These are phyloP conservation scores for Reticulitermes lucifugus DNA, from an alignment of 2,888 invertebrate species.

Conservation along the genomic window DNA sequence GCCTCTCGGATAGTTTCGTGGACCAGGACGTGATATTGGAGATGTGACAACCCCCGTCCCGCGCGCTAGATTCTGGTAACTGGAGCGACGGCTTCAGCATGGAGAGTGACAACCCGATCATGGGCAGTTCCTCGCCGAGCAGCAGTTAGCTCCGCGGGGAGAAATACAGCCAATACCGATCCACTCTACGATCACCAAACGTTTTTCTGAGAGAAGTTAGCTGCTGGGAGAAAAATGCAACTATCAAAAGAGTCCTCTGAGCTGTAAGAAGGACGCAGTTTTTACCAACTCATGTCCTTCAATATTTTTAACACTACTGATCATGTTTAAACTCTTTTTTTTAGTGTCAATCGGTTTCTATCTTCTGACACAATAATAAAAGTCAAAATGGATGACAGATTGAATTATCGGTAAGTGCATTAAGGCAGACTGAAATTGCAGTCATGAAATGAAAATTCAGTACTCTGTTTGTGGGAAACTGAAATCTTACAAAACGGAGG, in stretches of 20 bases:
- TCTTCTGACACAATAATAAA: neutral
- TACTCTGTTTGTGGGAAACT: neutral
- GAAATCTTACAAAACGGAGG: neutral
- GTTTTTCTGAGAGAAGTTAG: no score
- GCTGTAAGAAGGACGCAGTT: neutral
- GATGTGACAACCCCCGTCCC: constrained; percentile 51
- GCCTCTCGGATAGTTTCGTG: constrained; percentile 50
- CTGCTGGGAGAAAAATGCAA: no score
- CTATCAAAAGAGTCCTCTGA: no score
- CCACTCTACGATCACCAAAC: no score
- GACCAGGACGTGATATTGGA: constrained; percentile 54
- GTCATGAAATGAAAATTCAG: neutral
- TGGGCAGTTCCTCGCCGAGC: neutral
- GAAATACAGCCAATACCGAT: neutral
- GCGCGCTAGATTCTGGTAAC: constrained; percentile 48
- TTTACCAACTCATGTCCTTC: no score
- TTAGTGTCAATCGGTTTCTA: neutral
- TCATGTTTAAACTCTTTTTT: no score
- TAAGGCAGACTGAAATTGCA: neutral
- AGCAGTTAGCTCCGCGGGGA: neutral
- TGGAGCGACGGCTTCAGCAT: constrained; percentile 49
- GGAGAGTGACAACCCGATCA: neutral
- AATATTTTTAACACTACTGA: no score
- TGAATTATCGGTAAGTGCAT: neutral
- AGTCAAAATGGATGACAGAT: neutral